phyloP scores from a whole-genome alignment of 2,797 vertebrate species.

The Hybognathus amarus region DNA sequence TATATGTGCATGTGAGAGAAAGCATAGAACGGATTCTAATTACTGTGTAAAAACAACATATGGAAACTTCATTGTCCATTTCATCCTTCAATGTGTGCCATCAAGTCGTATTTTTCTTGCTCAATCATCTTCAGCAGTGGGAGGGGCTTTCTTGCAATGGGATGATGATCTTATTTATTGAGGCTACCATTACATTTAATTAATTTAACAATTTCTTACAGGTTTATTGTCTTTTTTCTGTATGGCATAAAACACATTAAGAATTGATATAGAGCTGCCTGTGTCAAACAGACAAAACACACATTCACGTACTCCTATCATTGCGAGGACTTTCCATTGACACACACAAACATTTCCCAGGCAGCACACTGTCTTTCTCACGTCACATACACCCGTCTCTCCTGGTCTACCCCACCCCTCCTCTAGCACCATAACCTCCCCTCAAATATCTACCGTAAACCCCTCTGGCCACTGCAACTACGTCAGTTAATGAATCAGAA shows the following conservation, averaged over 20 bases:
- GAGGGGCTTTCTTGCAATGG: background rate
- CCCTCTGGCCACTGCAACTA: conserved; percentile 79
- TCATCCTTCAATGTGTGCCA: conserved; percentile 84
- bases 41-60: conserved; percentile 88
- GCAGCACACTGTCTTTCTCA: background rate
- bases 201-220: conserved; percentile 59
- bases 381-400: conserved; percentile 68
- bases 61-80: conserved; percentile 91
- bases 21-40: conserved; percentile 83
- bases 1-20: conserved; percentile 47
- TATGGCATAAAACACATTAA: background rate
- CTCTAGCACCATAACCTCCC: conserved; percentile 66
- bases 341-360: conserved; percentile 40
- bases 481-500: conserved; percentile 89
- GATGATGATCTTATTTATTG: conserved; percentile 65
- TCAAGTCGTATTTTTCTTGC: conserved; percentile 81
- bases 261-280: background rate
- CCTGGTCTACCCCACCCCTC: conserved; percentile 55
- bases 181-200: conserved; percentile 60
- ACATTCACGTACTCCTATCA: conserved; percentile 6
- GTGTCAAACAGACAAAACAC: conserved; percentile 3
- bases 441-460: conserved; percentile 68
- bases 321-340: conserved; percentile 21
- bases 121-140: conserved; percentile 74
- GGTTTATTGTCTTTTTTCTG: background rate